These are phyloP conservation scores for Chitala chitala DNA, from an alignment of 2,113 vertebrate genomes.

Conservation along the genomic window DNA sequence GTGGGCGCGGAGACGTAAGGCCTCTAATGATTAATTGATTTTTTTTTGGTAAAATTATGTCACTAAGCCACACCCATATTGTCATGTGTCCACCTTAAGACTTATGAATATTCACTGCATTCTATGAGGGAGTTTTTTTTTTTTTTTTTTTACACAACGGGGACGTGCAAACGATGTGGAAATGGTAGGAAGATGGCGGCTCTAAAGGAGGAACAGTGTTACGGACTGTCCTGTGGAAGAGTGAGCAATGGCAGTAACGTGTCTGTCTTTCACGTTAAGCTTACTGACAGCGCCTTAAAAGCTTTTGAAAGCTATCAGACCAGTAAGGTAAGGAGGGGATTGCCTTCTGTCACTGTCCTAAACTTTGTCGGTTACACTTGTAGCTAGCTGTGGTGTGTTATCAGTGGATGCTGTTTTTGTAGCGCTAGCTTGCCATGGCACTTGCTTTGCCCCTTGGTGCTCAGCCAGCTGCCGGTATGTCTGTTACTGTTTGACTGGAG, in stretches of 20 bases:
- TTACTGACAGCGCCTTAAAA: conserved; percentile 85
- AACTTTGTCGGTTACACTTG: conserved; percentile 22
- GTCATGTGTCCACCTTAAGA: not conserved
- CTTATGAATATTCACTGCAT: conserved; percentile 67
- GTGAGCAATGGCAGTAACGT: conserved; percentile 81
- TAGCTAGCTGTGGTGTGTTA: conserved; percentile 6
- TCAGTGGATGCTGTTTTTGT: conserved; percentile 4
- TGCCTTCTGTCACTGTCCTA: too few relatives aligned
- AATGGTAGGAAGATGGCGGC: conserved; percentile 95
- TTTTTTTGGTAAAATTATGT: not conserved
- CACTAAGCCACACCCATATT: conserved; percentile 1
- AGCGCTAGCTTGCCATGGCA: not conserved
- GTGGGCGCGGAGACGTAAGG: not conserved
- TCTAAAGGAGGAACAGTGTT: conserved; percentile 90
- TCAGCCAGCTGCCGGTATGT: conserved; percentile 7
- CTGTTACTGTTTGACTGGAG: not conserved
- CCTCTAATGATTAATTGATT: conserved; percentile 17
- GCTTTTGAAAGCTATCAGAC: conserved; percentile 84
- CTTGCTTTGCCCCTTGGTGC: not conserved
- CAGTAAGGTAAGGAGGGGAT: conserved; percentile 68
- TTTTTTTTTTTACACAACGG: conserved; percentile 55
- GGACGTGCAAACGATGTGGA: conserved; percentile 65
- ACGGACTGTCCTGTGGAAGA: conserved; percentile 92
- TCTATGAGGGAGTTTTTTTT: conserved; percentile 47
- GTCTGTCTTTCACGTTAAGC: conserved; percentile 91